Evolutionary conservation across 2,113 vertebrate species (phyloP).

Genomic region (Elephantulus edwardii): DNA sequence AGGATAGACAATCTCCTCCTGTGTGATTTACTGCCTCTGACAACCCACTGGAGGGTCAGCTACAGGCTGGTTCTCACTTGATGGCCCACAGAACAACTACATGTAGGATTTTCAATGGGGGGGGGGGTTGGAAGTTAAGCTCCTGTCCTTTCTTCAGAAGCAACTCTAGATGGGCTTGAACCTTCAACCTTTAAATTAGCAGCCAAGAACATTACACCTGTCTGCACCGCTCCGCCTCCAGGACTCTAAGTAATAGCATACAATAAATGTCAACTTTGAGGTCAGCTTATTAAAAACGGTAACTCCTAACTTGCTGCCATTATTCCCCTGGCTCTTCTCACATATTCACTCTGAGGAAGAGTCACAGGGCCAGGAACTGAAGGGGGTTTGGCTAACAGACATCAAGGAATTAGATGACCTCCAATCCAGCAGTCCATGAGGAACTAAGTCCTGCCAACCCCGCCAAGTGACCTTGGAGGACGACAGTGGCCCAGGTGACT

Average conservation of each 20-base stretch:
- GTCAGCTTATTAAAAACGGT: background rate
- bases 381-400: background rate
- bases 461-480: background rate
- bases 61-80: too few species aligned
- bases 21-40: too few species aligned
- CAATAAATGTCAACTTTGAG: background rate
- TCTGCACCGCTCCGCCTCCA: background rate
- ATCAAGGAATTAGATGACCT: background rate
- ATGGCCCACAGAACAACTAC: too few species aligned
- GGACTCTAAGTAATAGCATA: background rate
- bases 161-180: background rate
- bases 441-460: background rate
- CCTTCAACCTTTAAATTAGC: background rate
- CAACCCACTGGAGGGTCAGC: too few species aligned
- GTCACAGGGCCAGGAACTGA: background rate
- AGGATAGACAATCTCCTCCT: too few species aligned
- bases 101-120: background rate
- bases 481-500: background rate
- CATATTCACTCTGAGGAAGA: background rate
- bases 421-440: background rate
- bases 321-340: background rate
- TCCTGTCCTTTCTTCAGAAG: background rate
- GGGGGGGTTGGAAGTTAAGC: background rate
- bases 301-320: background rate
- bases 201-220: background rate